phyloP scores from a whole-genome alignment of 2,888 invertebrate species.

The Osmoderma eremita region DNA sequence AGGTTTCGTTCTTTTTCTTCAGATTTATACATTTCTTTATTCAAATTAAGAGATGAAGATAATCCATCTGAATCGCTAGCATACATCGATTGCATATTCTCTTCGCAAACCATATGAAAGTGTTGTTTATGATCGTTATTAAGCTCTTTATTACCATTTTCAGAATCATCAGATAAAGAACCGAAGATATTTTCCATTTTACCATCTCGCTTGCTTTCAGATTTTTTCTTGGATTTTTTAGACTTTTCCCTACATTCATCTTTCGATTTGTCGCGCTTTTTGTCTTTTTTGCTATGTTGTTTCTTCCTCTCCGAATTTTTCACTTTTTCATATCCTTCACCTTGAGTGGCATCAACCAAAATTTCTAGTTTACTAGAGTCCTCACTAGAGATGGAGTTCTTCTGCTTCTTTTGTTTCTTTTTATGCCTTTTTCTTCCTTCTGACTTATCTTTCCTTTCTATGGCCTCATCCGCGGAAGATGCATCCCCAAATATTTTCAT shows the following conservation, averaged over 20 bases:
- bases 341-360: conserved; percentile 51
- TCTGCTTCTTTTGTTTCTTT: conserved; percentile 84
- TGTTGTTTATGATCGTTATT: conserved; percentile 39
- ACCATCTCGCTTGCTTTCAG: conserved; percentile 71
- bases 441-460: conserved; percentile 55
- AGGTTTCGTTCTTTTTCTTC: conserved; percentile 54
- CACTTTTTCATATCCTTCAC: conserved; percentile 55
- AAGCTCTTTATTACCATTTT: conserved; percentile 58
- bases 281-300: conserved; percentile 69
- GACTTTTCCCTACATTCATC: conserved; percentile 70
- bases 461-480: conserved; percentile 59
- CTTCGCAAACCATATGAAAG: conserved; percentile 46
- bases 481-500: conserved; percentile 53
- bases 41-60: conserved; percentile 41
- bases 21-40: conserved; percentile 49
- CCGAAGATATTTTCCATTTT: conserved; percentile 92
- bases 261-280: conserved; percentile 69
- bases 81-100: conserved; percentile 54
- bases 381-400: conserved; percentile 70
- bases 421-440: conserved; percentile 82
- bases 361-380: conserved; percentile 64
- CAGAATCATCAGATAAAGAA: conserved; percentile 79
- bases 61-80: conserved; percentile 66
- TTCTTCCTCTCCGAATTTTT: conserved; percentile 59
- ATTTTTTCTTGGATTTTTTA: conserved; percentile 68